Conservation (phyloP, 2,113 vertebrate species). For the Boulengeromyrus knoepffleri region DNA sequence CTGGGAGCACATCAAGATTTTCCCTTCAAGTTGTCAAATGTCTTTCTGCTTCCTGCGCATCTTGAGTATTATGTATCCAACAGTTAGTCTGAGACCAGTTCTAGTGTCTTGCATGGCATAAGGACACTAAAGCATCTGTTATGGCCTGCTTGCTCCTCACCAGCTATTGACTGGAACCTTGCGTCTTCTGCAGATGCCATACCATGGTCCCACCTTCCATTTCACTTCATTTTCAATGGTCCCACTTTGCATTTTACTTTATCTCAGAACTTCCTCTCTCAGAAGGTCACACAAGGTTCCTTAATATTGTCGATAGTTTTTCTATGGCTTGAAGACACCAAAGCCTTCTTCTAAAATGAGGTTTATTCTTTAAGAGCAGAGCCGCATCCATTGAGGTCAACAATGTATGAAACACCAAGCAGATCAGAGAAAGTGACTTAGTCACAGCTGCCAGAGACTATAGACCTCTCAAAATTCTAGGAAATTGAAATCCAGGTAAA, state of each 20-base stretch:
- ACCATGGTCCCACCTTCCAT: neutral
- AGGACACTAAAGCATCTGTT: no score
- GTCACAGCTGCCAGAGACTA: neutral
- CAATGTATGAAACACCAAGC: neutral
- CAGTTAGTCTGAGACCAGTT: no score
- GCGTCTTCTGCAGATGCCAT: neutral
- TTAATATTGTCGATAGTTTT: neutral
- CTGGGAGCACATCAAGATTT: no score
- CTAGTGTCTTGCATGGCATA: no score
- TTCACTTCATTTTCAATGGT: neutral
- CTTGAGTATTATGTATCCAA: no score
- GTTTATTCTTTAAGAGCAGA: neutral
- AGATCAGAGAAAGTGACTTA: neutral
- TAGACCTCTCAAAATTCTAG: neutral
- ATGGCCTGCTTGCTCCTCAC: no score
- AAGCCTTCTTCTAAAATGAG: neutral
- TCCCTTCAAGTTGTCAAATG: no score
- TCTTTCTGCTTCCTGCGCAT: no score
- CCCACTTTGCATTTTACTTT: neutral
- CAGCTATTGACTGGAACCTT: neutral
- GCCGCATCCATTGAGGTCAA: neutral
- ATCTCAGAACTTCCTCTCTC: neutral
- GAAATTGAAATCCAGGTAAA: neutral
- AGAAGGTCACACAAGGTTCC: neutral
- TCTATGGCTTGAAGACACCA: neutral